A percentile compares a stretch with the other conserved stretches of the same genome.
Evolutionary conservation across 2,113 vertebrate species (phyloP).

Genomic region (Prolemur simus): DNA sequence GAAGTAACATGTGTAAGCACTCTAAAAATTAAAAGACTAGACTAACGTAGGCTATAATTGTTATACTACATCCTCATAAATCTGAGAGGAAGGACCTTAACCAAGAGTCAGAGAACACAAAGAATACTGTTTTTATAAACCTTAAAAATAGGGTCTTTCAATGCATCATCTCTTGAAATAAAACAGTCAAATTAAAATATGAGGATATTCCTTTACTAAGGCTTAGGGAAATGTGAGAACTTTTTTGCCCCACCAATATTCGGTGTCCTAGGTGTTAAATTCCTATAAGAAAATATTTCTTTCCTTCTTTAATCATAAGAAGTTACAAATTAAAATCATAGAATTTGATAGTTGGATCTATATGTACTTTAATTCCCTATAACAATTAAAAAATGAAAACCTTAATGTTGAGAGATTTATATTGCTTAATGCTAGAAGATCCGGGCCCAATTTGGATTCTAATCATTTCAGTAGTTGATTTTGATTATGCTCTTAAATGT

Average conservation of each 20-base stretch:
- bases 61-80: not conserved
- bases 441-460: not conserved
- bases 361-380: not conserved
- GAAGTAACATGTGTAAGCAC: not conserved
- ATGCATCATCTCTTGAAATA: not conserved
- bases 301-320: not conserved
- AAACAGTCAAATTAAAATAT: conserved; percentile 16
- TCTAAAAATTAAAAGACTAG: not conserved
- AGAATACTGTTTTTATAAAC: not conserved
- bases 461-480: not conserved
- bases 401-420: not conserved
- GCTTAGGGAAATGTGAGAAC: not conserved
- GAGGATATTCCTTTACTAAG: not conserved
- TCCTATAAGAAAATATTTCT: conserved; percentile 22
- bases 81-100: not conserved
- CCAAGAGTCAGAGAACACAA: not conserved
- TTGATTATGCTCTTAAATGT: not conserved
- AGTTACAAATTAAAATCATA: not conserved
- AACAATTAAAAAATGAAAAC: not conserved
- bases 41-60: not conserved
- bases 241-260: not conserved
- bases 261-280: not conserved
- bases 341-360: not conserved
- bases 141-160: not conserved
- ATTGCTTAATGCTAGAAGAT: not conserved